These are phyloP conservation scores for Myotis planiceps DNA, from an alignment of 2,797 vertebrate species.

Conservation along the genomic window DNA sequence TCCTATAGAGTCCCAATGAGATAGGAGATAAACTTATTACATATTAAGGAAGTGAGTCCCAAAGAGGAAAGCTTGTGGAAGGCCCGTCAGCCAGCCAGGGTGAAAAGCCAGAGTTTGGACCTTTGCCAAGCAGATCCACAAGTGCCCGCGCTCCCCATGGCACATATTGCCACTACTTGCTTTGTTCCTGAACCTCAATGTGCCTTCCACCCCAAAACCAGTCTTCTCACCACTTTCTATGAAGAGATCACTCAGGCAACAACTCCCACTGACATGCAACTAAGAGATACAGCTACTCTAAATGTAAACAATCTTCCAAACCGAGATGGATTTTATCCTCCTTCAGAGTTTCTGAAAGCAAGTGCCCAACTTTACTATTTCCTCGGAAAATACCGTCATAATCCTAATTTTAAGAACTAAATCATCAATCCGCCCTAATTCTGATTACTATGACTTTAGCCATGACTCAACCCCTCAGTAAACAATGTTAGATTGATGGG, in stretches of 20 bases:
- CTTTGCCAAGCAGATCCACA: not conserved
- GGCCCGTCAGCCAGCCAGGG: not conserved
- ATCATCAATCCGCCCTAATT: not conserved
- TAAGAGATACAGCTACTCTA: not conserved
- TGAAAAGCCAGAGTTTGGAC: not conserved
- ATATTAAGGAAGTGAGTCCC: not conserved
- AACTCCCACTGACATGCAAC: not conserved
- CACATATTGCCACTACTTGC: not conserved
- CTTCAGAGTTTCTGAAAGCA: not conserved
- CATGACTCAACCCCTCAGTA: not conserved
- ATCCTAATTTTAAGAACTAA: not conserved
- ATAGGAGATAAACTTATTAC: not conserved
- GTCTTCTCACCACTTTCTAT: not conserved
- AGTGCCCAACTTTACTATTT: not conserved
- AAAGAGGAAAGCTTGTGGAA: not conserved
- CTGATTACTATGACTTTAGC: not conserved
- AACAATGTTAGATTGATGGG: not conserved
- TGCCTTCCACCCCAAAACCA: not conserved
- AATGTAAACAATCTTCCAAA: not conserved
- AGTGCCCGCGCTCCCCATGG: not conserved
- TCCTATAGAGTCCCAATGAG: not conserved
- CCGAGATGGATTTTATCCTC: not conserved
- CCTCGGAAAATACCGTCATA: slow-evolving; percentile 25
- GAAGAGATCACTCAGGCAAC: not conserved
- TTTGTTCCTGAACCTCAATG: not conserved